Evolutionary conservation across 1,140 invertebrate species (phyloP), one percentile per base, ranked within the genome.

Genomic region (Cheumatopsyche charites): DNA sequence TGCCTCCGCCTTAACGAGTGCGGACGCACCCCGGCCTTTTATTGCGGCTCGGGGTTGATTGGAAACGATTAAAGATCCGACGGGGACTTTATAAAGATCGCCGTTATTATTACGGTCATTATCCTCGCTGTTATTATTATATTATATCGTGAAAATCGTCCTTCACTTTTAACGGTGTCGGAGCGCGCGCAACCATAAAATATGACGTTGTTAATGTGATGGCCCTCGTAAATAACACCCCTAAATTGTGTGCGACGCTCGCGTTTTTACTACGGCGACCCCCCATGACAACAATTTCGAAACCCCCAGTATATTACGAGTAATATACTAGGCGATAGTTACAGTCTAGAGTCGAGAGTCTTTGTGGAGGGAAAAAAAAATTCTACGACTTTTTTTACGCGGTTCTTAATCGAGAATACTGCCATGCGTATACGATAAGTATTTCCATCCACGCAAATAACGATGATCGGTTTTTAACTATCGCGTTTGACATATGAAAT

Each of bases 31-130:
- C 42, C n/a, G 42, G n/a, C 42, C 13, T 68, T 68, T 68, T 68
- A 68, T 68, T 68, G 49, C 66, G 9, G n/a, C 47, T 41, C 66
- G 45, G 47, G 49, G 45, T 68, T 68, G 66, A 68, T 68, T 68
- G 66, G 66, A 68, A 68, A 68, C 66, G 66, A 68, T 68, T 68
- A 68, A 68, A 68, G 66, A 68, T 68, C 66, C 29, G 29, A 36
- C 29, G 29, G 36, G n/a, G 66, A 55, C 26, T 68, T 68, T 55
- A 68, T 68, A 68, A 68, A 68, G 66, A 68, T 41, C 23, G n/a
- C n/a, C n/a, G 36, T 68, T 58, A 68, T 36, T 36, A 36, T 36
- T 36, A 36, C 9, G 3, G 9, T 36, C 29, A 36, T 36, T 36
- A 36, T 36, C 29, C 29, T 36, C 9, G 29, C 9, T 36, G 9